Evolutionary conservation across 2,888 invertebrate species (phyloP), one percentile per base, ranked within the genome.

Genomic region (Hydropsyche betteni): DNA sequence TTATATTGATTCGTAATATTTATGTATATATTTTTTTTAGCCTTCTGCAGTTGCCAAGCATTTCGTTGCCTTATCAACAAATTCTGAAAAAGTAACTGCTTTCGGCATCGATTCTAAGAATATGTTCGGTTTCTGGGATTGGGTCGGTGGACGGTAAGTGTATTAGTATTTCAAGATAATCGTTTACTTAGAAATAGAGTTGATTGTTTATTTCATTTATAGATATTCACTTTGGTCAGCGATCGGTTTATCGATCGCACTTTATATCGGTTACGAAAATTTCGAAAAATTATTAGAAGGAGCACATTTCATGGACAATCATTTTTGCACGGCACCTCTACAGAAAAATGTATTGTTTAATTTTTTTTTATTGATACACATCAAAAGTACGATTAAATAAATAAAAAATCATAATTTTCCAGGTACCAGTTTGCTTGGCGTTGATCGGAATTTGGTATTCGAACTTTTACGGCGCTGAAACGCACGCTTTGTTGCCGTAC

Each of bases 71-170:
- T 86, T 99, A 12, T 99, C 99, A 4, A 99, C 99, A 0, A 99
- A 99, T 84, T 92, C 88, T 33, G 89, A 92, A 80, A 97, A 98
- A 85, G 99, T 98, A n/a, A 94, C 93, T 33, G 97, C 94, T 51
- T 99, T 99, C 86, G 99, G 99, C 14, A 99, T 99, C 81, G 95
- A 98, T 84, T 91, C 95, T 80, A 92, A 92, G 80, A 99, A 99
- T 84, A 99, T 99, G 98, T 99, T 99, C 87, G 98, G 94, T 33
- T 99, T 99, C 86, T 99, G 99, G 99, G 99, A 99, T 87, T 99
- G 99, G 98, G 99, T 99, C 64, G 99, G 99, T 51, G 99, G 99
- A 81, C 92, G 99, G 82, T 96, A 90, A 83, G 71, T 44, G 50
- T 74, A n/a, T 52, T 12, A 0, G 2, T 33, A 38, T 14, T 68